phyloP scores from a whole-genome alignment of 2,797 vertebrate genomes.

The Nyctalus aviator region DNA sequence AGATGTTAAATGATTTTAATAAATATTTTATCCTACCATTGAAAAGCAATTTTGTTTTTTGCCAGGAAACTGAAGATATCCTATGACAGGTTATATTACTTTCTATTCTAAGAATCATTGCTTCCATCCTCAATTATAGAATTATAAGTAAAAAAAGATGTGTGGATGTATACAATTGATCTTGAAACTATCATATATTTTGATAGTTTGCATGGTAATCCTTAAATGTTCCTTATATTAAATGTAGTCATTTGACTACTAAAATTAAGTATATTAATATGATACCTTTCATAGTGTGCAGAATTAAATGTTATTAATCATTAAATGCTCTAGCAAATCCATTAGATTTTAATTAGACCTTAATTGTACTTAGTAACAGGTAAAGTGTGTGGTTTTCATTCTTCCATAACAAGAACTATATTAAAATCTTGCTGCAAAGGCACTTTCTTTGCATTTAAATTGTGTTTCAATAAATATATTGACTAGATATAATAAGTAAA shows the following conservation, averaged over 20 bases:
- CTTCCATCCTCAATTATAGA: slow-evolving; percentile 64
- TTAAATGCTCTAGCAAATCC: slow-evolving; percentile 61
- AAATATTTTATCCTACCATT: slow-evolving; percentile 47
- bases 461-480: slow-evolving; percentile 69
- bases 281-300: not conserved
- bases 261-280: slow-evolving; percentile 66
- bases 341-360: slow-evolving; percentile 78
- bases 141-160: slow-evolving; percentile 64
- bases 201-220: slow-evolving; percentile 57
- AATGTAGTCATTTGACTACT: slow-evolving; percentile 68
- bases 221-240: slow-evolving; percentile 67
- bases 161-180: slow-evolving; percentile 53
- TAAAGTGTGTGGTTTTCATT: slow-evolving; percentile 75
- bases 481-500: slow-evolving; percentile 64
- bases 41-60: slow-evolving; percentile 54
- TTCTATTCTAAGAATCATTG: slow-evolving; percentile 38
- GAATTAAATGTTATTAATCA: slow-evolving; percentile 70
- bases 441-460: slow-evolving; percentile 71
- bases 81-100: not conserved
- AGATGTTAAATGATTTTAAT: slow-evolving; percentile 77
- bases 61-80: not conserved
- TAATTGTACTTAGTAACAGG: slow-evolving; percentile 62
- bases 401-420: slow-evolving; percentile 56
- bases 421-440: slow-evolving; percentile 72
- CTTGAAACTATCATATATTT: slow-evolving; percentile 64